Percentiles rank a stretch among this genome's conserved stretches.
phyloP scores from a whole-genome alignment of 2,113 vertebrate species.

The Apteryx owenii region DNA sequence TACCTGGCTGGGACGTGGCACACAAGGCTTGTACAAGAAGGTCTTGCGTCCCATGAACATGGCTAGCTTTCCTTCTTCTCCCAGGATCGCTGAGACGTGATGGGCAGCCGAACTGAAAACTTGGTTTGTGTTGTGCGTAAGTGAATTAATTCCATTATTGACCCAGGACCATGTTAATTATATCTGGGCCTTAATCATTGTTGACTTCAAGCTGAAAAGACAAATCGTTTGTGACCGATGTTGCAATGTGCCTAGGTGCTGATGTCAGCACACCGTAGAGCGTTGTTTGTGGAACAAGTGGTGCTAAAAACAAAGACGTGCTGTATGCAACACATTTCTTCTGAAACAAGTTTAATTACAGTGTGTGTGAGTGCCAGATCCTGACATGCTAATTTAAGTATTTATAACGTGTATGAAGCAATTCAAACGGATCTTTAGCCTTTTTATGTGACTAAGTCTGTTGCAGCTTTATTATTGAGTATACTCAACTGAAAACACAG shows the following conservation, averaged over 20 bases:
- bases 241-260: background rate
- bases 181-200: background rate
- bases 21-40: background rate
- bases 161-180: background rate
- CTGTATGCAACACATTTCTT: background rate
- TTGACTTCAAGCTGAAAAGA: background rate
- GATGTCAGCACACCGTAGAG: accelerated
- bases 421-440: background rate
- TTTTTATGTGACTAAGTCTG: background rate
- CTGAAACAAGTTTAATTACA: background rate
- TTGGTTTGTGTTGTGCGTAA: background rate
- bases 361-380: background rate
- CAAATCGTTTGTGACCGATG: background rate
- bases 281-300: background rate
- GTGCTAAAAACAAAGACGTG: background rate
- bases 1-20: background rate
- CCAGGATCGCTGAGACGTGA: background rate
- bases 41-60: background rate
- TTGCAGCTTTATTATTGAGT: background rate
- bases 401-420: background rate
- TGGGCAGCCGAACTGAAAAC: background rate
- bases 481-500: background rate
- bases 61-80: background rate
- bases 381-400: background rate
- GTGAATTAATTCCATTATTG: background rate